These are phyloP conservation scores for Spisula solida DNA, from an alignment of 2,888 invertebrate species.

Conservation along the genomic window DNA sequence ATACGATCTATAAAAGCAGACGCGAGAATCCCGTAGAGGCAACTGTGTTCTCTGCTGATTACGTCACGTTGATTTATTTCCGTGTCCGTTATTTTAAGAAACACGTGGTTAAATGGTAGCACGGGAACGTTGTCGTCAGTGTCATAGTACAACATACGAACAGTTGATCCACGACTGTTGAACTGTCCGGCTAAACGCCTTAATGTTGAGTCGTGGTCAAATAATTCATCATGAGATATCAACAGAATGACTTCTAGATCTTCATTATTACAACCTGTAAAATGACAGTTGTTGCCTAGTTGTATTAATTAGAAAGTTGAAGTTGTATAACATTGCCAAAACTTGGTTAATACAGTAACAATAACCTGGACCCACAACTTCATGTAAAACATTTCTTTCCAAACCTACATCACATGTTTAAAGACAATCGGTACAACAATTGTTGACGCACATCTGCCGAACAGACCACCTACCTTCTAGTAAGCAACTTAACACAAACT, in stretches of 20 bases:
- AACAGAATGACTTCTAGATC: background rate
- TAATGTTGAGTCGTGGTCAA: background rate
- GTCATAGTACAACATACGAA: background rate
- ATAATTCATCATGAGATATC: background rate
- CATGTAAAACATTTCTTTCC: too few species aligned
- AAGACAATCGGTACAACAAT: too few species aligned
- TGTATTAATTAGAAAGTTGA: too few species aligned
- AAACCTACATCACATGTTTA: too few species aligned
- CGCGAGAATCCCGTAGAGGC: background rate
- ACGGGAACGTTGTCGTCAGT: background rate
- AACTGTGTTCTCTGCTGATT: background rate
- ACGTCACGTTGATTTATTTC: background rate
- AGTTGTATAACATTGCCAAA: too few species aligned
- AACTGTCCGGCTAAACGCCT: background rate
- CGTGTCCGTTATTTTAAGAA: conserved; percentile 23
- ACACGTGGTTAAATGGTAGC: background rate
- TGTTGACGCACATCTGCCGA: too few species aligned
- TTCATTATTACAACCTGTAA: conserved; percentile 10
- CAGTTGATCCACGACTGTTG: background rate
- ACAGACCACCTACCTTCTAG: too few species aligned
- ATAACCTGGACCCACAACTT: too few species aligned
- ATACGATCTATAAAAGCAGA: background rate
- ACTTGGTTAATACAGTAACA: too few species aligned
- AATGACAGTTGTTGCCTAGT: background rate
- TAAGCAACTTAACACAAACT: too few species aligned